Evolutionary conservation across 2,113 vertebrate species (phyloP).

Genomic region (Sorex araneus): DNA sequence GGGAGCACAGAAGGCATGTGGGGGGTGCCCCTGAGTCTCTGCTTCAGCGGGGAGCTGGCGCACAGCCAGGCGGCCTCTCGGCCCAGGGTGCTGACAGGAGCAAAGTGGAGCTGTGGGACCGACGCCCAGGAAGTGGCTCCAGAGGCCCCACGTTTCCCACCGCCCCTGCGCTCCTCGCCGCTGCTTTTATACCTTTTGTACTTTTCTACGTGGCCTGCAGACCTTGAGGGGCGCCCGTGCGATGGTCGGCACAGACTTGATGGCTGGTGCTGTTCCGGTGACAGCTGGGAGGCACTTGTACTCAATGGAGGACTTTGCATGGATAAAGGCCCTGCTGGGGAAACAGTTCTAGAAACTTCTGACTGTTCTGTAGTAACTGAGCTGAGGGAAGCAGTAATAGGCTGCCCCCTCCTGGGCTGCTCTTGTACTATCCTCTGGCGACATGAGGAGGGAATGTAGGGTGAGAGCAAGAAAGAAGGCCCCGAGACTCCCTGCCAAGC

Average conservation of each 20-base stretch:
- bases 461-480: background rate
- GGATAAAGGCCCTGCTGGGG: conserved; percentile 62
- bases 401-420: background rate
- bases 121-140: background rate
- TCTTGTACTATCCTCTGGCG: background rate
- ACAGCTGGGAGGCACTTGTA: background rate
- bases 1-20: conserved; percentile 69
- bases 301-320: background rate
- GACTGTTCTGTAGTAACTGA: background rate
- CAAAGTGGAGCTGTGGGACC: background rate
- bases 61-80: background rate
- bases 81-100: background rate
- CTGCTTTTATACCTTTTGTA: conserved; percentile 67
- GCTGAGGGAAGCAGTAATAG: background rate
- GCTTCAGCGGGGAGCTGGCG: conserved; percentile 27
- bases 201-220: conserved; percentile 46
- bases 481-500: rapidly evolving
- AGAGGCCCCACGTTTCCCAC: background rate
- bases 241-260: background rate
- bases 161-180: background rate
- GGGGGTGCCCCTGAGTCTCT: conserved; percentile 47
- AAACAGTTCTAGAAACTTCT: background rate
- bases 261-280: background rate
- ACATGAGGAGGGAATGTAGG: background rate
- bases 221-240: background rate